These are phyloP conservation scores for Prochilodus magdalenae DNA, from an alignment of 2,113 vertebrate genomes.

Conservation along the genomic window DNA sequence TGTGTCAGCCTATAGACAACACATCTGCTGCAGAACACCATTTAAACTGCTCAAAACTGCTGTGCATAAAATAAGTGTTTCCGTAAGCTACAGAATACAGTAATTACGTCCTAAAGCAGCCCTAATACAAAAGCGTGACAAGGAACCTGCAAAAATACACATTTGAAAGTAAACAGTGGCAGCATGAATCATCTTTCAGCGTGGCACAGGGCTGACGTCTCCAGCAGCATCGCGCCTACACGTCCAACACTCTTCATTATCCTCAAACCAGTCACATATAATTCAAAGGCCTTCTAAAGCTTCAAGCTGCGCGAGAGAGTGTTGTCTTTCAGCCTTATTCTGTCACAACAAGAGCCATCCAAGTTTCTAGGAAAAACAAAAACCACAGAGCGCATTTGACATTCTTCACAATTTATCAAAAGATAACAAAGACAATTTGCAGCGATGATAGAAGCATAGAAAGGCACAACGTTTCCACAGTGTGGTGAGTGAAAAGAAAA, in stretches of 20 bases:
- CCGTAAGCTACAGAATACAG: neutral
- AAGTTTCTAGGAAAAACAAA: conserved; percentile 40
- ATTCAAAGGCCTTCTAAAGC: conserved; percentile 60
- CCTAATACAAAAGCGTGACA: neutral
- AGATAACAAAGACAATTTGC: conserved; percentile 58
- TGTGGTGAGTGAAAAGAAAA: conserved; percentile 8
- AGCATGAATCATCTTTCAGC: conserved; percentile 50
- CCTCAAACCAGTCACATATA: conserved; percentile 56
- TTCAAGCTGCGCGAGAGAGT: conserved; percentile 52
- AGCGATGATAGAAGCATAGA: conserved; percentile 29
- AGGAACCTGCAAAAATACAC: conserved; percentile 13
- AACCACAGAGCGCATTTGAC: conserved; percentile 51
- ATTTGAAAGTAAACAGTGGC: conserved; percentile 49
- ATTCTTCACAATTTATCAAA: conserved; percentile 53
- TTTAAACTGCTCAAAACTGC: neutral
- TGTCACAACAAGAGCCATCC: conserved; percentile 60
- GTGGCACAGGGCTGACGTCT: conserved; percentile 41
- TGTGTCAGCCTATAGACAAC: neutral
- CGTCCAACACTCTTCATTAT: conserved; percentile 59
- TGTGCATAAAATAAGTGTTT: neutral
- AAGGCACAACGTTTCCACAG: conserved; percentile 2
- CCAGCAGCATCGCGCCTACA: conserved; percentile 42
- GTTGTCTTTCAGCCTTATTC: conserved; percentile 58
- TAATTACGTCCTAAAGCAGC: conserved; percentile 17
- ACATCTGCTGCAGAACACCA: neutral